Evolutionary conservation across 2,113 vertebrate species (phyloP).

Genomic region (Aythya baeri): DNA sequence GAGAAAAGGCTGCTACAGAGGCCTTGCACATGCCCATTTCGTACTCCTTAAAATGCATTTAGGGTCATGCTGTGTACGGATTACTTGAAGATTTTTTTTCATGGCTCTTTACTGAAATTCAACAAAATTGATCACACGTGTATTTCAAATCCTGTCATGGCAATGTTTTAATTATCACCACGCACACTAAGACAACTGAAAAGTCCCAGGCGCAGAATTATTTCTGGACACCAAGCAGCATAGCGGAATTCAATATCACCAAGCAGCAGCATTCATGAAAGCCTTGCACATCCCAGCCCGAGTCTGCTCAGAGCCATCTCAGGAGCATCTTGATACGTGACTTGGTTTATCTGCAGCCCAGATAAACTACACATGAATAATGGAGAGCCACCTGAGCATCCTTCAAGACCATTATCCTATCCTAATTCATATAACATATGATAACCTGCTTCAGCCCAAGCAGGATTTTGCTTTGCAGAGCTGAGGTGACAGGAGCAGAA

Average conservation of each 20-base stretch:
- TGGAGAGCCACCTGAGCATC: not conserved
- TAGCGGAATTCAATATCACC: not conserved
- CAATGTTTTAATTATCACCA: not conserved
- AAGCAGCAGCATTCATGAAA: not conserved
- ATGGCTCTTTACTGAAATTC: not conserved
- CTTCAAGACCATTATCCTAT: not conserved
- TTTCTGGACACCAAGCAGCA: not conserved
- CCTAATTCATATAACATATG: not conserved
- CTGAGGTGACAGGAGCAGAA: not conserved
- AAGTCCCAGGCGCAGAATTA: not conserved
- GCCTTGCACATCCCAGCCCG: not conserved
- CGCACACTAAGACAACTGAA: not conserved
- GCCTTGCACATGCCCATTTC: not conserved
- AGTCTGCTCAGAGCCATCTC: not conserved
- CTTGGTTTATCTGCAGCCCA: not conserved
- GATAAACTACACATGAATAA: not conserved
- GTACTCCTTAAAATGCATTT: not conserved
- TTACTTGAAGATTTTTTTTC: not conserved
- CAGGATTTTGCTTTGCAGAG: not conserved
- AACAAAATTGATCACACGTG: not conserved
- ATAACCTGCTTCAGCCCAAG: not conserved
- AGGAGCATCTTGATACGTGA: not conserved
- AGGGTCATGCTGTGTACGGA: not conserved
- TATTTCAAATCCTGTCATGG: not conserved
- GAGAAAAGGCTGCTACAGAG: not conserved